Evolutionary conservation across 2,797 vertebrate genomes (phyloP).

Genomic region (Oreonectes daqikongensis): DNA sequence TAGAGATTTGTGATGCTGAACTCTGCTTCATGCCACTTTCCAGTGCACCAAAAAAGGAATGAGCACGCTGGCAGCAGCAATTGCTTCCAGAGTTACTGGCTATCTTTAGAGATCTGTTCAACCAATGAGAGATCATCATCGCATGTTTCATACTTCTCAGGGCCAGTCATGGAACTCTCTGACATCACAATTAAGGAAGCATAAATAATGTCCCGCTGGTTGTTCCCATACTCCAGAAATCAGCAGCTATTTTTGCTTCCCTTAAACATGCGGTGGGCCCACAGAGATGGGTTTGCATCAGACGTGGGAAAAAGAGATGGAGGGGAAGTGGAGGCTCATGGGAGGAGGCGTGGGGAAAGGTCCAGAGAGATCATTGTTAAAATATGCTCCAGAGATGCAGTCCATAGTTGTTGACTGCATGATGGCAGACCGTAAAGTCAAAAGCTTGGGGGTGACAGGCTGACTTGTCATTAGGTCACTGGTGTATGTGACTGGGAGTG

Average conservation of each 20-base stretch:
- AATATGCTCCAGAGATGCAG: constrained; percentile 37
- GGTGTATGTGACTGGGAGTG: constrained; percentile 39
- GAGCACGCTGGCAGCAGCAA: constrained; percentile 49
- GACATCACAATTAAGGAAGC: constrained; percentile 37
- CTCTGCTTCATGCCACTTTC: constrained; percentile 50
- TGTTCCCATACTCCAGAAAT: constrained; percentile 55
- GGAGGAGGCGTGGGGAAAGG: constrained; percentile 69
- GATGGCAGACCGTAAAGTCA: constrained; percentile 37
- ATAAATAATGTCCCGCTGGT: constrained; percentile 46
- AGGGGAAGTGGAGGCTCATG: constrained; percentile 72
- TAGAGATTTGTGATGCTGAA: constrained; percentile 35
- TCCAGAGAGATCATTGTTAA: constrained; percentile 61
- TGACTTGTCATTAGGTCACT: constrained; percentile 6
- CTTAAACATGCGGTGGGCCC: constrained; percentile 23
- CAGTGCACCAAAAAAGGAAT: constrained; percentile 66
- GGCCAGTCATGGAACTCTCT: constrained; percentile 44
- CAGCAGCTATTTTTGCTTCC: constrained; percentile 54
- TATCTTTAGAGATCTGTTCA: constrained; percentile 53
- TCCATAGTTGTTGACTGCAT: constrained; percentile 36
- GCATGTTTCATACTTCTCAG: constrained; percentile 42
- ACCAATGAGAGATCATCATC: constrained; percentile 54
- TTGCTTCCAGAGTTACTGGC: constrained; percentile 42
- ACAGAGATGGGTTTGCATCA: constrained; percentile 38
- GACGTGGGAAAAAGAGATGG: constrained; percentile 78
- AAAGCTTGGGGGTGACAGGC: constrained; percentile 18